Percentiles rank a stretch among this genome's conserved stretches.
These are phyloP conservation scores for Iguana delicatissima DNA, from an alignment of 2,797 vertebrate species.

Conservation along the genomic window DNA sequence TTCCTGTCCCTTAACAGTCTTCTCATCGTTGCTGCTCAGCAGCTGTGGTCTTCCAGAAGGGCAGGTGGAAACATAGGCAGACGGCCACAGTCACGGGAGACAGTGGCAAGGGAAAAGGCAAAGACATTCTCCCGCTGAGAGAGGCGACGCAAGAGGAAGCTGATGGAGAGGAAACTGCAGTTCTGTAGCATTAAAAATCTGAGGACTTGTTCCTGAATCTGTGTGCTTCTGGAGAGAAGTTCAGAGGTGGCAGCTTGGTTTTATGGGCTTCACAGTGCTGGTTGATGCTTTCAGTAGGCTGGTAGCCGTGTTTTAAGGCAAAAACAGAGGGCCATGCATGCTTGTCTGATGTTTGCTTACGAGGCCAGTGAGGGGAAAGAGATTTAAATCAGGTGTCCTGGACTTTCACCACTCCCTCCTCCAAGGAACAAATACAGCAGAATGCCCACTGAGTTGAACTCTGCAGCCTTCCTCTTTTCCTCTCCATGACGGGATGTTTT, in stretches of 20 bases:
- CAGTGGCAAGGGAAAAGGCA: too few relatives aligned
- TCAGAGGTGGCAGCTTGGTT: neutral
- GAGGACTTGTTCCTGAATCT: neutral
- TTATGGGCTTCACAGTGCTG: too few relatives aligned
- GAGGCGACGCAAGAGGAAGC: too few relatives aligned
- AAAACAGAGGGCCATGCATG: neutral
- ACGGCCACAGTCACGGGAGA: neutral
- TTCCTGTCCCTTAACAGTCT: too few relatives aligned
- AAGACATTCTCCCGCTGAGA: too few relatives aligned
- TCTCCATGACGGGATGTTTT: accelerated
- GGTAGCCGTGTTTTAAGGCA: neutral
- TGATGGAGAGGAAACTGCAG: neutral
- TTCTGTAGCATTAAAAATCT: too few relatives aligned
- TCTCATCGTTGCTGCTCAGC: neutral
- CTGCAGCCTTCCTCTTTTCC: neutral
- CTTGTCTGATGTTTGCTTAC: neutral
- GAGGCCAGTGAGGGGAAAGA: accelerated
- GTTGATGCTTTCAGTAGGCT: too few relatives aligned
- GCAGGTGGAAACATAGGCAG: neutral
- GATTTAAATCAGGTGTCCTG: neutral
- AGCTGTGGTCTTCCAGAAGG: neutral
- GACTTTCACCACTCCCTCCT: accelerated
- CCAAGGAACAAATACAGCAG: accelerated
- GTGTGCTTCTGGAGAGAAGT: neutral
- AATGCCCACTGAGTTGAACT: neutral